These are phyloP conservation scores for Drosophila parabipectinata DNA, from an alignment of 1,140 invertebrate genomes.

Conservation along the genomic window DNA sequence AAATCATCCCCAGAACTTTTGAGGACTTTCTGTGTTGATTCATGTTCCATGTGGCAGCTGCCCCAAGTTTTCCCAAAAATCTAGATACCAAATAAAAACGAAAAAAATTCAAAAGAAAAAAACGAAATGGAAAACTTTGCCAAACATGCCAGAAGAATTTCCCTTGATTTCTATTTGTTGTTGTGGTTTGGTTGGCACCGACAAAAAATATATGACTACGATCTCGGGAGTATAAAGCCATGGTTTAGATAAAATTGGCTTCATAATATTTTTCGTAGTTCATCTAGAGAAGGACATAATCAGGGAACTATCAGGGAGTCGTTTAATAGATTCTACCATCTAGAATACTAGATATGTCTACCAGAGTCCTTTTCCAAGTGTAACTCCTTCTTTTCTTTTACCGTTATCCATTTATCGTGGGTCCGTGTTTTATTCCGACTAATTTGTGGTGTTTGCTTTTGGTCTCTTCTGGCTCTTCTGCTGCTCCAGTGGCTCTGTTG, in stretches of 20 bases:
- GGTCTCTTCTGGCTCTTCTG: constrained; percentile 52
- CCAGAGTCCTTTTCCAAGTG: not conserved
- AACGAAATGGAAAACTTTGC: constrained; percentile 53
- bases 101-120: constrained; percentile 18
- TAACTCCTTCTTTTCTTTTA: constrained; percentile 7
- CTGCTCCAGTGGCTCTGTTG: constrained; percentile 14
- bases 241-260: not conserved
- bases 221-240: not conserved
- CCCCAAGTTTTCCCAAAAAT: constrained; percentile 56
- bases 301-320: no score
- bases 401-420: constrained; percentile 30
- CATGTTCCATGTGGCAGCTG: constrained; percentile 77
- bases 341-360: not conserved
- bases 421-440: constrained; percentile 62
- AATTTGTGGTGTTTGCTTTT: constrained; percentile 79
- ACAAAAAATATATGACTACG: not conserved
- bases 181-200: constrained; percentile 3
- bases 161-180: constrained; percentile 51
- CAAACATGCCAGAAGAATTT: constrained; percentile 41
- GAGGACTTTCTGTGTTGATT: constrained; percentile 77
- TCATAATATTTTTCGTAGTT: no score
- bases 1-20: constrained; percentile 78
- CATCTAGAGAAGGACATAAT: no score
- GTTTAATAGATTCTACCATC: no score
- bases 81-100: constrained; percentile 33